A percentile compares a stretch with the other conserved stretches of the same genome.
These are phyloP conservation scores for Augochlora pura DNA, from an alignment of 1,140 invertebrate species.

Conservation along the genomic window DNA sequence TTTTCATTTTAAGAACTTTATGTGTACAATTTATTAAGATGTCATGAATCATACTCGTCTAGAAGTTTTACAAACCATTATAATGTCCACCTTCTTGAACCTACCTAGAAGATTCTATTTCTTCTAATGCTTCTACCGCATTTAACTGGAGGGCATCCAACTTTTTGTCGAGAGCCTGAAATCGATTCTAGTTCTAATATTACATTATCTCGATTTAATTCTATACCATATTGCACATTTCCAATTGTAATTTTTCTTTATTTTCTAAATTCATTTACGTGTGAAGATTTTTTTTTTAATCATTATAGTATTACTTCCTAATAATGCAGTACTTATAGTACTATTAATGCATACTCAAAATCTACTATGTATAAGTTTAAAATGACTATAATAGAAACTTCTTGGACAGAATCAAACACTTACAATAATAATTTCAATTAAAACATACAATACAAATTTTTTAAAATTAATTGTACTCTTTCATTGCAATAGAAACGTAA, in stretches of 20 bases:
- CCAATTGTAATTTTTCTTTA: neutral
- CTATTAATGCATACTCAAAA: neutral
- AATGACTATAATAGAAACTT: neutral
- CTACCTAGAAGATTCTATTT: slow-evolving; percentile 72
- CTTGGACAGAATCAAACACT: neutral
- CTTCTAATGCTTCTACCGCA: slow-evolving; percentile 68
- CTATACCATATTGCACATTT: slow-evolving; percentile 18
- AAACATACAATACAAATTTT: neutral
- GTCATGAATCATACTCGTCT: neutral
- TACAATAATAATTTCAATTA: too few relatives aligned
- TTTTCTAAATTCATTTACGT: neutral
- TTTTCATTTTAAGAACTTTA: neutral
- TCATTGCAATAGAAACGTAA: neutral
- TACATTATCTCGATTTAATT: slow-evolving; percentile 10
- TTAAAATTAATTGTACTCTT: neutral
- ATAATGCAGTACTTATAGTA: neutral
- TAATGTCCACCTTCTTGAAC: slow-evolving; percentile 17
- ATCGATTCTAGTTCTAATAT: slow-evolving; percentile 39
- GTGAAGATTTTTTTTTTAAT: too few relatives aligned
- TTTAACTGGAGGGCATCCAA: slow-evolving; percentile 73
- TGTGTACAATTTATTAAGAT: slow-evolving; percentile 1
- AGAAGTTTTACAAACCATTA: slow-evolving; percentile 6
- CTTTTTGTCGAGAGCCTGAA: slow-evolving; percentile 76
- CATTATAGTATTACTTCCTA: neutral
- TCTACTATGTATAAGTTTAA: neutral